Evolutionary conservation across 1,140 invertebrate species (phyloP), one percentile per base, ranked within the genome.

Genomic region (Drosophila truncata): DNA sequence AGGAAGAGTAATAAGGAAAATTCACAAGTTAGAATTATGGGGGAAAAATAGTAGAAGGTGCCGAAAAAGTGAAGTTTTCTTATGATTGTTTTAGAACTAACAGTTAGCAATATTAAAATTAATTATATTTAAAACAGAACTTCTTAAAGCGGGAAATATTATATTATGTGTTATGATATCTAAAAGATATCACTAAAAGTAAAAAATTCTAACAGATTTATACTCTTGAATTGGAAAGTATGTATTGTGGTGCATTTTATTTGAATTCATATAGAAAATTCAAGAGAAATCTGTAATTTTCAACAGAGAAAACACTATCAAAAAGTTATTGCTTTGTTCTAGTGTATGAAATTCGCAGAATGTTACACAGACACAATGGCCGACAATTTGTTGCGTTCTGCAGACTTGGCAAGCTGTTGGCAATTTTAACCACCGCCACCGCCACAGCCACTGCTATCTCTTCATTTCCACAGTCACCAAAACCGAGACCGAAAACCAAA

Each of bases 401-500:
- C 74, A 54, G 74, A 69, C 63, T 42, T 76, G 47, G 59, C 78
- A 81, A 81, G 82, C 82, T 82, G 82, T 60, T 88, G 80, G 85
- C 84, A 90, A 90, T 90, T 90, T 81, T 52, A 82, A 84, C 72
- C 84, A 59, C 71, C 55, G 79, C 62, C 84, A 65, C 67, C 49
- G 75, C 52, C 82, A 75, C 58, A 75, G 69, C 54, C 49, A 6
- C 39, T 46, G 71, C 55, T 62, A 82, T 64, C 80, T 74, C 81
- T 72, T 69, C 80, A 74, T 72, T 72, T 72, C 69, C 65, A 66
- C 76, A 63, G 62, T 54, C 73, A 52, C 78, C 82, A 70, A 87
- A 70, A 76, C 69, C 62, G 20, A 74, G 58, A 58, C 41, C 60
- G 46, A 73, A 25, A 55, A 55, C 52, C 69, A 57, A 70, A 66